These are phyloP conservation scores for Leptodactylus fallax DNA, from an alignment of 2,797 vertebrate species.

Conservation along the genomic window DNA sequence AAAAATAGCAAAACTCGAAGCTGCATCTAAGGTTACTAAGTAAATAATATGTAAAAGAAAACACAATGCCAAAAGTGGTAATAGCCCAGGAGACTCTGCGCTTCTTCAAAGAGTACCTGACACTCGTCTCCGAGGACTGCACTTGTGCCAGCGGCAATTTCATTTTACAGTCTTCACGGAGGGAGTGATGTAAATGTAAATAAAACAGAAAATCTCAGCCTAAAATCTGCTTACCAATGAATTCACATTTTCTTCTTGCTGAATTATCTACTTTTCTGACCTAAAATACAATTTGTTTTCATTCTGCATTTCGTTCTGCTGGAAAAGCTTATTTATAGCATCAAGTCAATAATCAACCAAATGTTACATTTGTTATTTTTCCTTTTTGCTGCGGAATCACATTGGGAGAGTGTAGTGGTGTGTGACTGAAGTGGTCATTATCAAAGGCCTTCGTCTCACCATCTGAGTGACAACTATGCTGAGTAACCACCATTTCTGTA, in stretches of 20 bases:
- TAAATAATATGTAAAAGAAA: conserved; percentile 19
- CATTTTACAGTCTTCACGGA: conserved; percentile 7
- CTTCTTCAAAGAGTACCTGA: conserved; percentile 32
- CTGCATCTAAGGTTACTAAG: background rate
- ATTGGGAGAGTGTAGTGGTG: conserved; percentile 29
- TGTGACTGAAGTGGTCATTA: conserved; percentile 33
- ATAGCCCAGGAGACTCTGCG: background rate
- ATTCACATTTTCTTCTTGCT: conserved; percentile 20
- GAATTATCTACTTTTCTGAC: conserved; percentile 30
- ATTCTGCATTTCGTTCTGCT: conserved; percentile 1
- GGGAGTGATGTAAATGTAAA: conserved; percentile 27
- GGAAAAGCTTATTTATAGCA: conserved; percentile 17
- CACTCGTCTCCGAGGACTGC: conserved; percentile 2
- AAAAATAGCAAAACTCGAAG: conserved; percentile 7
- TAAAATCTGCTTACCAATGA: conserved; percentile 39
- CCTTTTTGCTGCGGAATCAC: conserved; percentile 3
- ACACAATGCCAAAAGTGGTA: conserved; percentile 14
- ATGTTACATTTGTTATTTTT: conserved; percentile 38
- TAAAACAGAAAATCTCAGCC: conserved; percentile 4
- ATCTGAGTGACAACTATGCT: background rate
- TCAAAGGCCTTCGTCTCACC: background rate
- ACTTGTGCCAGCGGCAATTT: conserved; percentile 27
- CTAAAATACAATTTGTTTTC: conserved; percentile 31
- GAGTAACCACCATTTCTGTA: background rate
- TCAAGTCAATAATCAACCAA: conserved; percentile 33